Evolutionary conservation across 2,888 invertebrate species (phyloP), one percentile per base, ranked within the genome.

Genomic region (Eupithecia exiguata): DNA sequence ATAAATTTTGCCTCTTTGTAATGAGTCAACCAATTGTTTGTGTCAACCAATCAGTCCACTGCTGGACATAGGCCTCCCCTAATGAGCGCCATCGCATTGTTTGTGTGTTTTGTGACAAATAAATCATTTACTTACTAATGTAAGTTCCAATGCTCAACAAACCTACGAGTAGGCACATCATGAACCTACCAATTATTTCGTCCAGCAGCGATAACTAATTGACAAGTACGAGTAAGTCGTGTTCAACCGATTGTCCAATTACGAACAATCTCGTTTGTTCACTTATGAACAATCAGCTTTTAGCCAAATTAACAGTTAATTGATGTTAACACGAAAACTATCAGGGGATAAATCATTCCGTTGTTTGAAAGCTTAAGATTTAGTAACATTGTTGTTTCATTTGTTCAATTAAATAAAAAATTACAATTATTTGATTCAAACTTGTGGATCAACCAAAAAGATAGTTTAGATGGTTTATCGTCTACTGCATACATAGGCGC

Each of bases 191-290:
- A 75, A 75, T 75, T 68, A 75, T 68, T 69, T 75, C 69, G 74
- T 72, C 43, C 67, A 58, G 67, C 14, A 25, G 75, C 72, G 72
- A 72, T 75, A 71, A 65, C 75, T 70, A 75, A 75, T 75, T 75
- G 75, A 75, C 75, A 70, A 68, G 58, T 53, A 75, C 75, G 68
- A 68, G 58, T 53, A 68, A 70, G 43, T 72, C 75, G 75, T 75
- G 75, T 72, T 70, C 72, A 38, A 63, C 49, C 70, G 70, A 70
- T 72, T 70, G 72, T 68, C 61, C 61, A 72, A 70, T 70, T 58
- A 40, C 30, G 18, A 68, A 65, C 75, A 70, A 75, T 72, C 69
- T 69, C 69, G 69, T 35, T 71, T 9, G 63, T 65, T 65, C 21
- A 21, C 4, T 62, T 53, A 46, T 65, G 63, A 38, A 63, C 21